Base-by-base conservation (phyloP, 1,140 invertebrate species). In the Notospermus geniculatus region DNA sequence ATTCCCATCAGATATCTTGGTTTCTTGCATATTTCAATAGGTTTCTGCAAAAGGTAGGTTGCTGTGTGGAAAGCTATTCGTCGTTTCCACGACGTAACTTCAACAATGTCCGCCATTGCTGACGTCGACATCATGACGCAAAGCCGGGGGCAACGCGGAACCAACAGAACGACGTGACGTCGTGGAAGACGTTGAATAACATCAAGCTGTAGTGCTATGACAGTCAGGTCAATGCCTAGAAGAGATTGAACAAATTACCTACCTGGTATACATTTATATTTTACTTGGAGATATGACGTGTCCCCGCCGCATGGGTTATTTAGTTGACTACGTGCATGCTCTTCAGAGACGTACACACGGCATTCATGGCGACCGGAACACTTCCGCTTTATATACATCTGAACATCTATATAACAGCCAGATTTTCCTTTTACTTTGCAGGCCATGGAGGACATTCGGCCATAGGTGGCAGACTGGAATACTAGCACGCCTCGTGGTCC, bases 381-480 rank as follows among this genome's bases (percentile, higher is more conserved):
- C 46, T 23, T 50, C 5, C 46, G 46, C 25, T 50, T 50, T 4
- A 50, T 50, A 9, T 50, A 23, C 46, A 50, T 23, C n/a, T 50
- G 46, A n/a, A 50, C 46, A n/a, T 50, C 46, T 5, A 23, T 50
- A n/a, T 50, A 50, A 50, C 46, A 50, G 25, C 46, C 25, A n/a
- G 19, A 7, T n/a, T 50, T 50, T 27, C 46, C 46, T 9, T 23
- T 50, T n/a, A 27, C 46, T 5, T n/a, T n/a, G n/a, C 46, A 50
- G 9, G 46, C 25, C 19, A 23, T 27, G 46, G 19, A 27, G 19
- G n/a, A 19, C 46, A 27, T 50, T 27, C 46, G 46, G 25, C 46
- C 46, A n/a, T 50, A 50, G 19, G 46, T 50, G 46, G 46, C 46
- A n/a, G 46, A 50, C 46, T 19, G 19, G 25, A 50, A 50, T n/a